These are phyloP conservation scores for Zalophus californianus DNA, from an alignment of 2,797 vertebrate genomes.

Conservation along the genomic window DNA sequence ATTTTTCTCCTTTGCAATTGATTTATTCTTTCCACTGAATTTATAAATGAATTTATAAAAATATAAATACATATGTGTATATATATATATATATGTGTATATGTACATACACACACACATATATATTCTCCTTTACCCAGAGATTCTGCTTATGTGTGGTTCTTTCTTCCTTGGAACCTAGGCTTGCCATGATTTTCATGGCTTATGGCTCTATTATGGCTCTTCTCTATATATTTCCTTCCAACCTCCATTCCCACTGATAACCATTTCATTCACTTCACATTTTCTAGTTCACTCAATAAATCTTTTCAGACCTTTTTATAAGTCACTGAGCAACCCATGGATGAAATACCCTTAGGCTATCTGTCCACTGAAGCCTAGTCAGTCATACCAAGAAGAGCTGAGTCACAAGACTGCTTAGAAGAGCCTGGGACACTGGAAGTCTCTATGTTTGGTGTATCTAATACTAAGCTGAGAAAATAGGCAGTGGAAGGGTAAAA, in stretches of 20 bases:
- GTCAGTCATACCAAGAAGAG: background rate
- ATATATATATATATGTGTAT: too few relatives aligned
- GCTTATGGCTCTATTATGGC: background rate
- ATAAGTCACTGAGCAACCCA: background rate
- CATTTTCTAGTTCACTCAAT: background rate
- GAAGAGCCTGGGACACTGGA: background rate
- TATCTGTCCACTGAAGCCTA: background rate
- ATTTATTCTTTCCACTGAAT: background rate
- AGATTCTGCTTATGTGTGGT: background rate
- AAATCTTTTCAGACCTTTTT: slow-evolving; percentile 13
- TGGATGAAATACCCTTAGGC: background rate
- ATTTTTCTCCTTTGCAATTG: background rate
- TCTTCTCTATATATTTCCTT: slow-evolving; percentile 9
- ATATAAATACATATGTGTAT: background rate
- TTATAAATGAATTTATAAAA: background rate
- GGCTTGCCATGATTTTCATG: background rate
- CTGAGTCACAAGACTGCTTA: background rate
- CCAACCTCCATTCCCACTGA: background rate
- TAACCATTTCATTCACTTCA: background rate
- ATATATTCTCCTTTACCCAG: background rate
- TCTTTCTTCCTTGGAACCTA: background rate
- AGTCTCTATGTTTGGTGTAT: background rate
- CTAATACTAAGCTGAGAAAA: background rate
- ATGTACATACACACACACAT: too few relatives aligned
- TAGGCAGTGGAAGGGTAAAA: background rate